Percentiles rank a stretch among this genome's conserved stretches.
phyloP scores from a whole-genome alignment of 2,113 vertebrate genomes.

The Charadrius vociferus region DNA sequence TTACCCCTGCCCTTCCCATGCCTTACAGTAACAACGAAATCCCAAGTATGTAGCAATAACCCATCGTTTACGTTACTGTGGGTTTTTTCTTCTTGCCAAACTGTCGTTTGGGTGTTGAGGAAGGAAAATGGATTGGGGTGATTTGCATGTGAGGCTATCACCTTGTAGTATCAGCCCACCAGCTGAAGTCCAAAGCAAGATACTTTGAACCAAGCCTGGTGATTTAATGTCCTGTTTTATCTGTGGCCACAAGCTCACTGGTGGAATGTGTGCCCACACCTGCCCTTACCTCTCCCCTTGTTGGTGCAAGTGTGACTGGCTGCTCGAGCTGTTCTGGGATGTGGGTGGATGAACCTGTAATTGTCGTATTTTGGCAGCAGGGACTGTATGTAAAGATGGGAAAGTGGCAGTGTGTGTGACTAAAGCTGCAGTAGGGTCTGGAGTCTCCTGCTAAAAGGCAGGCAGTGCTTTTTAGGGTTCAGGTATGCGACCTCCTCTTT shows the following conservation, averaged over 20 bases:
- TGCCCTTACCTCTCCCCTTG: neutral
- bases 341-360: neutral
- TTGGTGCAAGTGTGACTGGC: neutral
- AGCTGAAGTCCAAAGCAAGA: neutral
- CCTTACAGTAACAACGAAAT: neutral
- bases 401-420: conserved; percentile 18
- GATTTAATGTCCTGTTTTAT: neutral
- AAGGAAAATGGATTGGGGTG: neutral
- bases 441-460: conserved; percentile 30
- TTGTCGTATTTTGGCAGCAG: conserved; percentile 45
- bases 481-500: conserved; percentile 8
- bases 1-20: neutral
- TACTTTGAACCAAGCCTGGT: neutral
- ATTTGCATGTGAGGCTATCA: neutral
- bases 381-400: conserved; percentile 59
- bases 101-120: neutral
- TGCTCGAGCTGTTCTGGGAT: neutral
- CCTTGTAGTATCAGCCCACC: neutral
- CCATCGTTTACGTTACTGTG: neutral
- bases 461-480: conserved; percentile 20
- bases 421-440: conserved; percentile 47
- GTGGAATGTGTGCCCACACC: neutral
- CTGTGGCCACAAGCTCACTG: neutral
- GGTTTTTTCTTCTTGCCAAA: neutral
- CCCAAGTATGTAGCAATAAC: conserved; percentile 47